Evolutionary conservation across 2,888 invertebrate genomes (phyloP), one percentile per base, ranked within the genome.

Genomic region (Antheraea assamensis): DNA sequence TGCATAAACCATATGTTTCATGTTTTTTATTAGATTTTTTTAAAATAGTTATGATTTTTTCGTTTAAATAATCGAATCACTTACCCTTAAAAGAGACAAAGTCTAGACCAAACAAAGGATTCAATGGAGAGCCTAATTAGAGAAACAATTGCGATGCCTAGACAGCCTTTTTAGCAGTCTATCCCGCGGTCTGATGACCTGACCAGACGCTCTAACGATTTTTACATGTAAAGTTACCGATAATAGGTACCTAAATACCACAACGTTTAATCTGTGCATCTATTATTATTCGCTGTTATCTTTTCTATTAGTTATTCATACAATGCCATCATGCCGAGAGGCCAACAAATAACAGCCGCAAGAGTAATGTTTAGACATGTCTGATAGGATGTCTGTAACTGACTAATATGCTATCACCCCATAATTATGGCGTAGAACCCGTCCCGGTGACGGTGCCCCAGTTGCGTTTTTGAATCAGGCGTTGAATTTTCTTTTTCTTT

Each of bases 71-170:
- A 35, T 27, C 71, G 73, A 31, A 42, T 73, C 10, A 70, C 87
- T 80, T 84, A 79, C 74, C 91, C 90, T 92, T 92, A 92, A 90
- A 76, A 80, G 79, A 79, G 76, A 76, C 73, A 75, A 82, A 83
- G 83, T 82, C 86, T 88, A 89, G 88, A 86, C 85, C 82, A 82
- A 80, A 82, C 82, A 82, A 85, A 78, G 81, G 76, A 84, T 83
- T 81, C 81, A 82, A 85, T 84, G 76, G 83, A 82, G 85, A 87
- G 83, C 87, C 86, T 88, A 88, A 86, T 86, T 80, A 82, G 84
- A 79, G 78, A 76, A 77, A 73, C 81, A 82, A 77, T 76, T 64
- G 61, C 83, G 76, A 72, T 79, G 83, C 83, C 85, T 87, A 85
- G 85, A 79, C 77, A 72, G 73, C 84, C 85, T 85, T 85, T 86